Conservation (phyloP, 2,113 vertebrate genomes). For the Cariama cristata region DNA sequence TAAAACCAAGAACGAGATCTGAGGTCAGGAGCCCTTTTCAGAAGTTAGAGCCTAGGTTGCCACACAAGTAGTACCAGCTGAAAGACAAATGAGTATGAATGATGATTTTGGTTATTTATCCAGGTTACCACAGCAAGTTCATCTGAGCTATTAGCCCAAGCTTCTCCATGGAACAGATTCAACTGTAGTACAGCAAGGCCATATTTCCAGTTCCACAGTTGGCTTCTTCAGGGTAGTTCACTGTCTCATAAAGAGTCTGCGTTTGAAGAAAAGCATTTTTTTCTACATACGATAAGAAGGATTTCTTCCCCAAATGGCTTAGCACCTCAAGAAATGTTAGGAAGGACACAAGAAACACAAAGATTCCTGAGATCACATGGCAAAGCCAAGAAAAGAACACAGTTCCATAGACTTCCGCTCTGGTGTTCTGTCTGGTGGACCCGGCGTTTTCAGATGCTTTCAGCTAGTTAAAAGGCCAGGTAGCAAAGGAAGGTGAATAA, state of each 20-base stretch:
- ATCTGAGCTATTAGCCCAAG: background rate
- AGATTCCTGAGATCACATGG: background rate
- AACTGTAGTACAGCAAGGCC: background rate
- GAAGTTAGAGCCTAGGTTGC: background rate
- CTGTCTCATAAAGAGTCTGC: background rate
- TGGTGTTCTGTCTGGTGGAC: background rate
- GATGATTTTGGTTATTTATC: background rate
- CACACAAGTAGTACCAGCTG: background rate
- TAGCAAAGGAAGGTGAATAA: background rate
- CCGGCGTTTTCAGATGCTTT: background rate
- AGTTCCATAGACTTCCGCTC: background rate
- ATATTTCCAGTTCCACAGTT: background rate
- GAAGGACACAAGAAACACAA: background rate
- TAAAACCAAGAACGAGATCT: background rate
- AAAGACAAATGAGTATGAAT: background rate
- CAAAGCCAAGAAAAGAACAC: background rate
- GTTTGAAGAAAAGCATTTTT: background rate
- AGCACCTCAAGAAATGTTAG: background rate
- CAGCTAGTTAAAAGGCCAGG: background rate
- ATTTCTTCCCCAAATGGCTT: background rate
- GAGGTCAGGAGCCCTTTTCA: background rate
- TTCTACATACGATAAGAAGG: rapidly evolving
- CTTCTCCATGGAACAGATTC: background rate
- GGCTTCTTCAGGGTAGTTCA: background rate
- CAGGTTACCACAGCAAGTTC: too few species aligned